Base-by-base conservation (phyloP, 1,140 invertebrate species). In the Procambarus virginalis region DNA sequence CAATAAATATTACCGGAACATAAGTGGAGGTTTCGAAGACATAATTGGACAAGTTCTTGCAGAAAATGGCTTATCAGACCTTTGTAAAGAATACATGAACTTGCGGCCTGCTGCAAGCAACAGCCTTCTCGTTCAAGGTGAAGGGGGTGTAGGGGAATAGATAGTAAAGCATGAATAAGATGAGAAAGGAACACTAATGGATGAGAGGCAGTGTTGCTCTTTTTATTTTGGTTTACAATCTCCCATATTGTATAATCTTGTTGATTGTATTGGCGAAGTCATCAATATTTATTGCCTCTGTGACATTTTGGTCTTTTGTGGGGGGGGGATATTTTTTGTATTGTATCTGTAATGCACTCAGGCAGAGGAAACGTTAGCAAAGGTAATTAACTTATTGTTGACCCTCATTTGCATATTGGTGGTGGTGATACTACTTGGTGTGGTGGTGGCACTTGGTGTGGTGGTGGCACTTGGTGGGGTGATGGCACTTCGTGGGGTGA, bases 241-340 rank as follows among this genome's bases (percentile, higher is more conserved):
- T 34, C 34, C 34, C 34, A 20, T 64, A 17, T 64, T 64, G 60
- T 17, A 64, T 73, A 73, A 45, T 73, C 68, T 4, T 34, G 68
- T 2, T 73, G 68, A 73, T 34, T 73, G 22, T 73, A 73, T 73
- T 34, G n/a, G n/a, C 14, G 10, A 73, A 73, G n/a, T 73, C n/a
- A 73, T 73, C 34, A 73, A 73, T 73, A 73, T 73, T 73, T 73
- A 22, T 73, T 73, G 68, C 5, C n/a, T 34, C n/a, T 73, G n/a
- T 73, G 68, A 73, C 68, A 22, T 73, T 34, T 34, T 8, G 22
- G n/a, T 73, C n/a, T 10, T 73, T 34, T 34, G 68, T 73, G 68
- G 12, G 12, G 3, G 51, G 51, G 51, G 12, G 12, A 55, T 55
- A 55, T 55, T 55, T 55, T 55, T 55, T 3, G 8, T 55, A 55